These are phyloP conservation scores for Sardina pilchardus DNA, from an alignment of 2,113 vertebrate genomes.

Conservation along the genomic window DNA sequence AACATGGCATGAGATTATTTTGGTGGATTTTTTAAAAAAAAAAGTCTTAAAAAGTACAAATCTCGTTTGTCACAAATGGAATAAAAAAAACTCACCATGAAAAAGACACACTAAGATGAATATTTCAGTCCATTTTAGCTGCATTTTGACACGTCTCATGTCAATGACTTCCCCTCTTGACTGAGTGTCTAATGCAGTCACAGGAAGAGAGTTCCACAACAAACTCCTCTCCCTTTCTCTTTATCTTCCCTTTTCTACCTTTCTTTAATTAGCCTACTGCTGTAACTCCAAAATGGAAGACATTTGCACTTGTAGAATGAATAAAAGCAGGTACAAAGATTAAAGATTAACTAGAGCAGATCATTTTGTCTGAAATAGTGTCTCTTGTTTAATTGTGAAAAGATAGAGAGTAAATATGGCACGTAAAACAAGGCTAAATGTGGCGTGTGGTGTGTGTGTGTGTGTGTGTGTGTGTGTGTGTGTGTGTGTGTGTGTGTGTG, in stretches of 20 bases:
- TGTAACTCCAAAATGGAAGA: background rate
- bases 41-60: background rate
- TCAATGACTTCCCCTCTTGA: background rate
- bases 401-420: background rate
- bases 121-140: rapidly evolving
- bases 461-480: conserved; percentile 2
- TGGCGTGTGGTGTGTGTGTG: too few relatives aligned
- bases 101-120: background rate
- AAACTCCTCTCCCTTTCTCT: rapidly evolving
- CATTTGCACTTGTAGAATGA: background rate
- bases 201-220: conserved; percentile 9
- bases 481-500: conserved; percentile 3
- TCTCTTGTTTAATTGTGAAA: background rate
- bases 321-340: background rate
- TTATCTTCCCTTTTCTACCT: background rate
- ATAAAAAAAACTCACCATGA: conserved; percentile 16
- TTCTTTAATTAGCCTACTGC: background rate
- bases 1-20: background rate
- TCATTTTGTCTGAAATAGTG: background rate
- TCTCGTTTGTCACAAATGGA: background rate
- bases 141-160: conserved; percentile 10
- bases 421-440: background rate
- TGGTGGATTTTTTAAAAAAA: too few relatives aligned
- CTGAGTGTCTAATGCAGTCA: background rate
- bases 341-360: background rate